phyloP scores from a whole-genome alignment of 2,888 invertebrate genomes.

The Gastrophysa polygoni region DNA sequence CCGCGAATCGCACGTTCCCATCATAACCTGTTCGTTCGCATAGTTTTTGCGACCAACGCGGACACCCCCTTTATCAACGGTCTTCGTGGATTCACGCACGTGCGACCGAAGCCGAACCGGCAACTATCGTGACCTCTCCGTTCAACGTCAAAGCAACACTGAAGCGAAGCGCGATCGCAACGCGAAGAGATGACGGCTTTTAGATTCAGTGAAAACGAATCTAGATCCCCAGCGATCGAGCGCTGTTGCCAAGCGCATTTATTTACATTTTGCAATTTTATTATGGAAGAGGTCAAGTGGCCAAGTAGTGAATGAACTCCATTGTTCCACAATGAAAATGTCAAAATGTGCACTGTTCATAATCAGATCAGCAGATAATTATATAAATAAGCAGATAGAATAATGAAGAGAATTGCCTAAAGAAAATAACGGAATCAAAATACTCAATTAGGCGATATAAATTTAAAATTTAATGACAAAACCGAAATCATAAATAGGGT shows the following conservation, averaged over 20 bases:
- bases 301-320: too few relatives aligned
- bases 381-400: too few relatives aligned
- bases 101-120: not conserved
- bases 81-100: not conserved
- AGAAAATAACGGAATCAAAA: too few relatives aligned
- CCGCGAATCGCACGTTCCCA: constrained; percentile 7
- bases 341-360: too few relatives aligned
- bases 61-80: not conserved
- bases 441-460: too few relatives aligned
- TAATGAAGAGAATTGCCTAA: too few relatives aligned
- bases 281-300: too few relatives aligned
- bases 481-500: too few relatives aligned
- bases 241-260: not conserved
- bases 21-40: constrained; percentile 1
- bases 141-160: not conserved
- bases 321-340: too few relatives aligned
- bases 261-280: too few relatives aligned
- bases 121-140: not conserved
- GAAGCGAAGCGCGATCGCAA: not conserved
- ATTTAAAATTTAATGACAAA: too few relatives aligned
- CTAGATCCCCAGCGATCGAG: not conserved
- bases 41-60: not conserved
- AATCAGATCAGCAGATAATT: too few relatives aligned
- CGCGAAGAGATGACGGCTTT: not conserved
- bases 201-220: not conserved